Conservation (phyloP, 2,888 invertebrate species). For the Caenorhabditis sp. region DNA sequence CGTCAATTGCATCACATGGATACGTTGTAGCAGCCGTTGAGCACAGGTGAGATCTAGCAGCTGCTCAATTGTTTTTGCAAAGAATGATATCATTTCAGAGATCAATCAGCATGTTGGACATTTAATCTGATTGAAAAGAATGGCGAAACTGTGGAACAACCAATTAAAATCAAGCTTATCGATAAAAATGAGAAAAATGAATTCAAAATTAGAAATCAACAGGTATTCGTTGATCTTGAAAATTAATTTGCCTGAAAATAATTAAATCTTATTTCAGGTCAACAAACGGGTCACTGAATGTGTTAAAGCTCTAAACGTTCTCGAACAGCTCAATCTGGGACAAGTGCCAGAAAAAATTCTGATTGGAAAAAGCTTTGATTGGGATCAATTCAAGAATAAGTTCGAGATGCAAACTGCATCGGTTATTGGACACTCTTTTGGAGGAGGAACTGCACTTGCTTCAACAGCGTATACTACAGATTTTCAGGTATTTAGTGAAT, state of each 20-base stretch:
- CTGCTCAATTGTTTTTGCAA: not conserved
- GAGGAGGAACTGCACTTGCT: slow-evolving; percentile 77
- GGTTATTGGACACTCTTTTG: slow-evolving; percentile 79
- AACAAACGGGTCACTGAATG: slow-evolving; percentile 72
- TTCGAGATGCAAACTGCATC: slow-evolving; percentile 66
- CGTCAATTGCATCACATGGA: slow-evolving; percentile 78
- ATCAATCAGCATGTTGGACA: slow-evolving; percentile 64
- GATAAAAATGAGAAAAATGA: slow-evolving; percentile 70
- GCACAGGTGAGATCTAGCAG: slow-evolving; percentile 72
- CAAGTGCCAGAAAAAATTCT: slow-evolving; percentile 62
- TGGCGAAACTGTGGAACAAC: slow-evolving; percentile 56
- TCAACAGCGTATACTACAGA: slow-evolving; percentile 74
- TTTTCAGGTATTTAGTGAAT: slow-evolving; percentile 49
- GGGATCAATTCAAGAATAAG: slow-evolving; percentile 71
- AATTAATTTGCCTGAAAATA: not conserved
- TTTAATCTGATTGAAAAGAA: slow-evolving; percentile 56
- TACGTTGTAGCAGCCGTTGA: slow-evolving; percentile 78
- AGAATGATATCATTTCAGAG: slow-evolving; percentile 35
- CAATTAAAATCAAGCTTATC: slow-evolving; percentile 47
- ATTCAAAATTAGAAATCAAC: slow-evolving; percentile 72
- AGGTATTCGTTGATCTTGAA: slow-evolving; percentile 62
- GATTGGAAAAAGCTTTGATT: slow-evolving; percentile 71
- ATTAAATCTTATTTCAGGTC: too few relatives aligned
- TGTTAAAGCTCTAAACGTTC: slow-evolving; percentile 70
- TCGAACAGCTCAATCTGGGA: slow-evolving; percentile 71